Evolutionary conservation across 2,888 invertebrate genomes (phyloP).

Genomic region (Ashinkailepas kermadecensis): DNA sequence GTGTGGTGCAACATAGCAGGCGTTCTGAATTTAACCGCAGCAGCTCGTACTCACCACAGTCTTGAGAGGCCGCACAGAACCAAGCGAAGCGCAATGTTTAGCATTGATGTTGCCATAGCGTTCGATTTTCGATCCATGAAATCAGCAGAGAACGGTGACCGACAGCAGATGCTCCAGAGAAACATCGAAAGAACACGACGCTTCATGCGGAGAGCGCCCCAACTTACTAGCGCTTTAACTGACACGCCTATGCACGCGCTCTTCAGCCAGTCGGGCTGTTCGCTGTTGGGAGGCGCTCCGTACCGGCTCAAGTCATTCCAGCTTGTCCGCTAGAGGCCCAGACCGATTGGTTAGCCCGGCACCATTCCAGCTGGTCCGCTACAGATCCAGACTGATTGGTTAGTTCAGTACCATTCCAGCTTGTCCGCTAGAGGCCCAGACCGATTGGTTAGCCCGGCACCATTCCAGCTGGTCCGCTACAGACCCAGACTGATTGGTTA

Average conservation of each 20-base stretch:
- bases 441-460: too few relatives aligned
- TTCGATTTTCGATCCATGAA: too few relatives aligned
- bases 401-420: background rate
- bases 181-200: background rate
- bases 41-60: too few relatives aligned
- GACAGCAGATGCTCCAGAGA: background rate
- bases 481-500: too few relatives aligned
- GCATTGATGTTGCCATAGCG: too few relatives aligned
- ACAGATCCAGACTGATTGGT: background rate
- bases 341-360: background rate
- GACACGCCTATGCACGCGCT: constrained; percentile 1
- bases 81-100: too few relatives aligned
- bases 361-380: background rate
- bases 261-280: background rate
- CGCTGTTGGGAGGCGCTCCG: background rate
- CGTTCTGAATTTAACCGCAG: too few relatives aligned
- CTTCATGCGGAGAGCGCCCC: background rate
- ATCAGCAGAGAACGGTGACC: too few relatives aligned
- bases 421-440: too few relatives aligned
- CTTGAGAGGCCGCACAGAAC: too few relatives aligned
- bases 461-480: too few relatives aligned
- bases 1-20: too few relatives aligned
- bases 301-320: background rate
- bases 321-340: background rate
- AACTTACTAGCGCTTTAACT: constrained; percentile 5